phyloP scores from a whole-genome alignment of 2,797 vertebrate species.

The Lithobates sylvaticus region DNA sequence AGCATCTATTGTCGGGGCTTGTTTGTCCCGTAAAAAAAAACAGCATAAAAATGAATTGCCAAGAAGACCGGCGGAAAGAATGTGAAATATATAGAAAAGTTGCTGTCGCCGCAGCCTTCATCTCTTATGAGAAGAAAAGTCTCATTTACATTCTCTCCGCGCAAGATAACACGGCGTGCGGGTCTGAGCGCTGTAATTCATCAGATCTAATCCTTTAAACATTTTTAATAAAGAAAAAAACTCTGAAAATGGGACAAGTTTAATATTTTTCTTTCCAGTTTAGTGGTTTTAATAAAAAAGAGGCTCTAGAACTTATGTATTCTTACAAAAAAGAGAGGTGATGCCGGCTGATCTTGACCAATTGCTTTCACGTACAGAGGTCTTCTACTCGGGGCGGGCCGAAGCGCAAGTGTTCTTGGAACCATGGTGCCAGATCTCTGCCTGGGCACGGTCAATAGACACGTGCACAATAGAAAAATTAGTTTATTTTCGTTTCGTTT shows the following conservation, averaged over 20 bases:
- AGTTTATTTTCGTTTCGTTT: no score
- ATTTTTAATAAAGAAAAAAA: slow-evolving; percentile 56
- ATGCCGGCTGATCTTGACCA: not conserved
- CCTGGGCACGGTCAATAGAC: no score
- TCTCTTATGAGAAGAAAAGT: slow-evolving; percentile 62
- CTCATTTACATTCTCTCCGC: slow-evolving; percentile 62
- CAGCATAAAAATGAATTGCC: not conserved
- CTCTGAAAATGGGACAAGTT: slow-evolving; percentile 42
- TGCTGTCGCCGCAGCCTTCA: slow-evolving; percentile 48
- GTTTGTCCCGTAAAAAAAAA: not conserved
- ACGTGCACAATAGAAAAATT: no score
- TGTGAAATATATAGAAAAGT: slow-evolving; percentile 56
- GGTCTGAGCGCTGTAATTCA: slow-evolving; percentile 63
- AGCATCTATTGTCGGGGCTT: not conserved
- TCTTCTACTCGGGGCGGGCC: no score
- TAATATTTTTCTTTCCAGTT: slow-evolving; percentile 63
- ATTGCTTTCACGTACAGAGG: not conserved
- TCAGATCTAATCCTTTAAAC: slow-evolving; percentile 65
- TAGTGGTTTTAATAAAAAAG: slow-evolving; percentile 62
- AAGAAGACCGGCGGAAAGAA: not conserved
- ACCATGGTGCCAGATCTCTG: no score
- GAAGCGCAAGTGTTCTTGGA: no score
- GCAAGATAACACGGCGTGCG: slow-evolving; percentile 61
- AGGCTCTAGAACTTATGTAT: slow-evolving; percentile 28
- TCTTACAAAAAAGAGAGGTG: not conserved